Conservation (phyloP, 1,140 invertebrate species). For the Cecropterus lyciades region DNA sequence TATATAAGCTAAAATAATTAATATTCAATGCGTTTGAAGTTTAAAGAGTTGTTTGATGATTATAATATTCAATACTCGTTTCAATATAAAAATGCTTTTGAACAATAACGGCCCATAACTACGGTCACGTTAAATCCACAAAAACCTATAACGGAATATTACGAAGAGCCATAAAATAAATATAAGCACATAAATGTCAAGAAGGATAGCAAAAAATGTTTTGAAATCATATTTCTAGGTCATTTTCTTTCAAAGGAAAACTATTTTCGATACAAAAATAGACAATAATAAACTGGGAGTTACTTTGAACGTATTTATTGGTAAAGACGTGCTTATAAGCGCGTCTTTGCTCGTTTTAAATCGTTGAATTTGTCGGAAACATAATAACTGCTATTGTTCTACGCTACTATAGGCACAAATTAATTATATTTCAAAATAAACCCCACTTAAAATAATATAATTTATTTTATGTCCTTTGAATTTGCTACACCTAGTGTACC, state of each 20-base stretch:
- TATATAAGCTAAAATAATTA: too few species aligned
- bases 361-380: too few species aligned
- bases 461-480: too few species aligned
- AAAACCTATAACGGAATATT: background rate
- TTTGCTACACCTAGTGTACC: too few species aligned
- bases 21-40: too few species aligned
- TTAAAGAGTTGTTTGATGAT: background rate
- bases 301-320: background rate
- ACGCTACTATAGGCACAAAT: too few species aligned
- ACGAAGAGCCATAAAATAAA: background rate
- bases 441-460: too few species aligned
- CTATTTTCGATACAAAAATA: conserved; percentile 2
- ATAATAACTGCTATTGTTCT: too few species aligned
- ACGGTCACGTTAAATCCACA: background rate
- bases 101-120: background rate
- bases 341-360: background rate
- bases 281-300: background rate
- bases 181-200: background rate
- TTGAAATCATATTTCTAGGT: background rate
- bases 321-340: background rate
- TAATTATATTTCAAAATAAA: too few species aligned
- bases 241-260: conserved; percentile 4
- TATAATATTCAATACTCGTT: background rate
- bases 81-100: background rate
- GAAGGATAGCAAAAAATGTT: background rate